Base-by-base conservation (phyloP, 2,113 vertebrate genomes). In the Halcyon senegalensis region DNA sequence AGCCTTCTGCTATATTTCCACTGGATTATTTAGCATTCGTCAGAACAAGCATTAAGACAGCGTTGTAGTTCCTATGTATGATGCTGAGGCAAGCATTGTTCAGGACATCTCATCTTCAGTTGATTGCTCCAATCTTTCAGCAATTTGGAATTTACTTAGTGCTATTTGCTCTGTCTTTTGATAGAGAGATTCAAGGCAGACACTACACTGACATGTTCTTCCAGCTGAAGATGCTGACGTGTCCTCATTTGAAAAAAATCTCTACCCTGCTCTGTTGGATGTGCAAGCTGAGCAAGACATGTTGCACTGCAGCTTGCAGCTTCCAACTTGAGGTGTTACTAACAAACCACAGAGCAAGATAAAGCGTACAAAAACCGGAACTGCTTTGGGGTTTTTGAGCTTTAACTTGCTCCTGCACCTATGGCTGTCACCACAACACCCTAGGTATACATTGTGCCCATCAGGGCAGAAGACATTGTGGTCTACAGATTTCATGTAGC, bases 351-450 rank as follows among this genome's bases (percentile, higher is more conserved):
- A 77, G 20, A 77, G 46, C 24, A 74, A 95, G 72, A 77, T 15
- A 90, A 66, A 72, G 28, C 1, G 25, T 25, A 35, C 48, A n/a
- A 35, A 16, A 13, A 39, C 1, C 0, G 12, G 23, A 27, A 41
- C 20, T 13, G 8, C 10, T 2, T 73, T 3, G 13, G 16, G 5
- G 4, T 0, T 50, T 60, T 39, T 56, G 37, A 92, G 41, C 63
- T 62, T 59, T 46, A 51, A 33, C 4, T 9, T 8, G 1, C 21
- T 64, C 68, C 33, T 0, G 0, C 8, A 8, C 9, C 6, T 5
- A 33, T 0, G 9, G 14, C 28, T 88, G 59, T 48, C 64, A 88
- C 50, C 67, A 89, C 15, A 89, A 46, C 58, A 39, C 16, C 15
- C 56, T 4, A 44, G 28, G 21, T 8, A 31, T 1, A 35, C 51